Evolutionary conservation across 2,113 vertebrate genomes (phyloP), one percentile per base, ranked within the genome.

Genomic region (Pampusana beccarii): DNA sequence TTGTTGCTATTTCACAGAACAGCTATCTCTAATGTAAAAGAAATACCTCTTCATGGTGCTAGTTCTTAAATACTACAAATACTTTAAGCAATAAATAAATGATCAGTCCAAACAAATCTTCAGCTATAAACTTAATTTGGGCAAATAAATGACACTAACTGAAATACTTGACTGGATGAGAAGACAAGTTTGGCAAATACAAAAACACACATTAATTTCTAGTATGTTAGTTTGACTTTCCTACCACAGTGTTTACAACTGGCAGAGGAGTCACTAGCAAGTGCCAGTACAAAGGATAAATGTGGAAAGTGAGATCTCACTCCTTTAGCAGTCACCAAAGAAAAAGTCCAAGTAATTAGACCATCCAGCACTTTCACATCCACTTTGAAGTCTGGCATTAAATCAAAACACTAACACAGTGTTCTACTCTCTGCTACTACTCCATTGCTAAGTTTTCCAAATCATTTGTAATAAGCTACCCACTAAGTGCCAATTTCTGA

Each of bases 161-260:
- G 70, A 97, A 97, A 96, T 51, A 93, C 80, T 86, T 88, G 86
- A 96, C 94, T 18, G 40, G 92, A 96, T 3, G 6, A 86, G 79
- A 87, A 92, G 92, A 94, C 92, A 95, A 93, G 78, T 93, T 81
- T 97, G 97, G 95, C 96, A 98, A 97, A 97, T 74, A 94, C 7
- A 96, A 96, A 95, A 97, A 56, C 60, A 92, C 96, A 92, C 92
- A 82, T 96, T 96, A 94, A 97, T 94, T 97, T 95, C 97, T 95
- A 97, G 90, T 82, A 95, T 48, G 74, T 92, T 97, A 97, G 96
- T 85, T 71, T 95, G 92, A 97, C 93, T 97, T 97, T 97, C 97
- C 97, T 97, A 97, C 97, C 88, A 93, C 84, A 96, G 92, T 96
- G 94, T 97, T 98, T 97, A 97, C 93, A 97, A 93, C 92, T 98